Percentiles rank a stretch among this genome's conserved stretches.
Evolutionary conservation across 92 coral and sea anemone species (phyloP).

Genomic region (Porites divaricata): DNA sequence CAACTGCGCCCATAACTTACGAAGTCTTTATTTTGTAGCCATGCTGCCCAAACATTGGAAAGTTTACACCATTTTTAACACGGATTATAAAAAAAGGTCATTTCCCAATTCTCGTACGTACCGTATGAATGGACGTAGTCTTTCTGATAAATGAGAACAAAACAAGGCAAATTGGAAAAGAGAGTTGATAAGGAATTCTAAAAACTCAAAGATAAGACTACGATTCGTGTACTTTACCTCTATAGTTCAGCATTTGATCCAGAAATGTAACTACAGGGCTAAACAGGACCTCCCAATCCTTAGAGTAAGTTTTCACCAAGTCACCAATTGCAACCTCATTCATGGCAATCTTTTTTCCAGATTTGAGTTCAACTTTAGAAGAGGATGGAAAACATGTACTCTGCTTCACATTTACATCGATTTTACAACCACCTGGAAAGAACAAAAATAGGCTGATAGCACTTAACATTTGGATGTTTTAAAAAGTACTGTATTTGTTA

Average conservation of each 20-base stretch:
- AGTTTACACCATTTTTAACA: too few species aligned
- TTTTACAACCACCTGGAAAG: constrained; percentile 61
- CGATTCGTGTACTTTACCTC: neutral
- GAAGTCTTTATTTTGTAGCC: too few species aligned
- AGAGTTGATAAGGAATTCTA: too few species aligned
- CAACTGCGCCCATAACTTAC: too few species aligned
- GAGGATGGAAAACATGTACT: constrained; percentile 72
- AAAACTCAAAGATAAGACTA: too few species aligned
- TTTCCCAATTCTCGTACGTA: neutral
- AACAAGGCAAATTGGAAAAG: too few species aligned
- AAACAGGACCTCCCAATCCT: constrained; percentile 39
- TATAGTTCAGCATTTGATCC: constrained; percentile 52
- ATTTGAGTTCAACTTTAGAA: constrained; percentile 71
- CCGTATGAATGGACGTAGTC: neutral
- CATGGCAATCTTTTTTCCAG: constrained; percentile 76
- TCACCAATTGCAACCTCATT: constrained; percentile 71
- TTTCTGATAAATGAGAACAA: too few species aligned
- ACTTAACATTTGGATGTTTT: too few species aligned
- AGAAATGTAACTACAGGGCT: constrained; percentile 76
- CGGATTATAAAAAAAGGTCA: too few species aligned
- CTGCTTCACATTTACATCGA: constrained; percentile 52
- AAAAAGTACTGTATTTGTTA: too few species aligned
- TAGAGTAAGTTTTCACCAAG: constrained; percentile 58
- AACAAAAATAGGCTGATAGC: neutral
- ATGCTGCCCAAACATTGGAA: too few species aligned